These are phyloP conservation scores for Masnerella sp. DNA, from an alignment of 2,888 invertebrate genomes.

Conservation along the genomic window DNA sequence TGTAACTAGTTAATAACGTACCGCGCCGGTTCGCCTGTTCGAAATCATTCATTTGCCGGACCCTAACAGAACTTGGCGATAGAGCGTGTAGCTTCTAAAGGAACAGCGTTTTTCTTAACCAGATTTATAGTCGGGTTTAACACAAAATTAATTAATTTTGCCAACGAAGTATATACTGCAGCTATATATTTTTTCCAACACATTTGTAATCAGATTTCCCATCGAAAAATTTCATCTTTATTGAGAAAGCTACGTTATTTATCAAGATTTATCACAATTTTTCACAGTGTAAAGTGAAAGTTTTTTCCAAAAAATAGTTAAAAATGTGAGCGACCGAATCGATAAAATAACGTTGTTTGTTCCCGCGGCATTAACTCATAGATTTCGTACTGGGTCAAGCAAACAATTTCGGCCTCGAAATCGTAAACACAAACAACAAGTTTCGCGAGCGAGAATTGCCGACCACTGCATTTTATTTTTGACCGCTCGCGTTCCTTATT, in stretches of 20 bases:
- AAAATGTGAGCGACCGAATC: too few species aligned
- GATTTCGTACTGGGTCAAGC: constrained; percentile 13
- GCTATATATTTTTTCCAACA: too few species aligned
- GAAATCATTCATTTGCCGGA: not conserved
- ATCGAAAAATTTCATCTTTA: not conserved
- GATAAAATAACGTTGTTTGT: constrained; percentile 13
- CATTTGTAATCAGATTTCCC: not conserved
- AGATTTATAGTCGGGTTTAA: constrained; percentile 12
- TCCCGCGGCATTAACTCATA: constrained; percentile 1
- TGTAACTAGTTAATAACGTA: constrained; percentile 24
- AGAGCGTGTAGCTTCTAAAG: constrained; percentile 11
- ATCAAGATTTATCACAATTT: too few species aligned
- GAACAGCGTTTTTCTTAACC: constrained; percentile 7
- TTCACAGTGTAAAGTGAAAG: not conserved
- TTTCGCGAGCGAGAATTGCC: constrained; percentile 6
- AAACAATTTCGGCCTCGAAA: constrained; percentile 11
- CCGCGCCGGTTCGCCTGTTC: not conserved
- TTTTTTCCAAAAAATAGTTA: constrained; percentile 3
- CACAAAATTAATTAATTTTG: not conserved
- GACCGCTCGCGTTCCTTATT: constrained; percentile 8
- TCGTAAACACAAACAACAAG: constrained; percentile 33
- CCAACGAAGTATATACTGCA: not conserved
- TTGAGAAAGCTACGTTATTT: too few species aligned
- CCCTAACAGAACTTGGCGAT: constrained; percentile 2
- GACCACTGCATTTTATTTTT: constrained; percentile 7